A percentile compares a stretch with the other conserved stretches of the same genome.
phyloP scores from a whole-genome alignment of 2,888 invertebrate genomes.

The Lithophane semibrunnea region DNA sequence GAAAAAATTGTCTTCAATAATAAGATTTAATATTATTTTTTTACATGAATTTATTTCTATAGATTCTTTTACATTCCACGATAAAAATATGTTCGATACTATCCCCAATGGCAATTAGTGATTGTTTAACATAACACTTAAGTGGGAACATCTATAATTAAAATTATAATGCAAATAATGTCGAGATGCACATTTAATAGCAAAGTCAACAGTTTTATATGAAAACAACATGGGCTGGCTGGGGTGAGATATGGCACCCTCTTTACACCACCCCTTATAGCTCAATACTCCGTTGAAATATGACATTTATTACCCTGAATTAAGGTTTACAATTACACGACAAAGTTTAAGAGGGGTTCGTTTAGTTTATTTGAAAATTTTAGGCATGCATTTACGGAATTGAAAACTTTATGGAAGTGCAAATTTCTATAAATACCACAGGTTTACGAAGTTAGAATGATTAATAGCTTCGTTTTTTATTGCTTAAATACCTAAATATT shows the following conservation, averaged over 20 bases:
- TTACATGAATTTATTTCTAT: too few relatives aligned
- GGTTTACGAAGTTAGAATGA: conserved; percentile 30
- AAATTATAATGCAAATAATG: conserved; percentile 80
- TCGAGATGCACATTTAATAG: conserved; percentile 80
- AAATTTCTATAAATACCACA: conserved; percentile 58
- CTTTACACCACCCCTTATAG: conserved; percentile 62
- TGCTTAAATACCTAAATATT: neutral
- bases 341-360: conserved; percentile 46
- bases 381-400: conserved; percentile 80
- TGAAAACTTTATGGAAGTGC: conserved; percentile 74
- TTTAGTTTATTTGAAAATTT: conserved; percentile 74
- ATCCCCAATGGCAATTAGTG: conserved; percentile 47
- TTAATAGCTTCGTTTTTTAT: conserved; percentile 13
- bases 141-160: conserved; percentile 64
- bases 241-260: conserved; percentile 70
- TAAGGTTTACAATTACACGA: conserved; percentile 53
- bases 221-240: conserved; percentile 75
- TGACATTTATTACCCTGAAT: conserved; percentile 9
- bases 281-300: conserved; percentile 40
- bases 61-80: neutral
- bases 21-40: neutral
- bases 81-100: neutral
- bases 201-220: conserved; percentile 82
- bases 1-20: neutral
- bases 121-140: conserved; percentile 58